A percentile compares a stretch with the other conserved stretches of the same genome.
Evolutionary conservation across 2,797 vertebrate genomes (phyloP).

Genomic region (Podarcis lilfordi): DNA sequence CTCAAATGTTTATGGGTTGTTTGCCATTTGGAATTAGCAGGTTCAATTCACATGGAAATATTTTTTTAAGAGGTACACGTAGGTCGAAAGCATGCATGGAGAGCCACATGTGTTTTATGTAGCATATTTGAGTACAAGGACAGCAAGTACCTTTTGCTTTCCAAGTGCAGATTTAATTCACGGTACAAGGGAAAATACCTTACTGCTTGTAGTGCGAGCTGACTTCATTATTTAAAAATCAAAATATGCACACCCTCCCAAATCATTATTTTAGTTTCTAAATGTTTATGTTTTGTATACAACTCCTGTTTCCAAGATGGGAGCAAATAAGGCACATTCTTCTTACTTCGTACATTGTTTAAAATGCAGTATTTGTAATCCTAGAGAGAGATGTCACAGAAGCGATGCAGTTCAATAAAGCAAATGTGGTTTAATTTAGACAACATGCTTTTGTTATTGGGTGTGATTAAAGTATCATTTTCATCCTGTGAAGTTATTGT

Average conservation of each 20-base stretch:
- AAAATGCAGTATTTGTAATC: background rate
- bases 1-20: background rate
- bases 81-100: background rate
- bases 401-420: slow-evolving; percentile 3
- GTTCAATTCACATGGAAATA: background rate
- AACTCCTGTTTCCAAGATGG: background rate
- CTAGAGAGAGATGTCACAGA: background rate
- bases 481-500: slow-evolving; percentile 26
- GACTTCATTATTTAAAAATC: background rate
- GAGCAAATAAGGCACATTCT: background rate
- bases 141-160: background rate
- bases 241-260: background rate
- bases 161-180: background rate
- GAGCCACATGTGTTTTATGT: background rate
- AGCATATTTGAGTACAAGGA: background rate
- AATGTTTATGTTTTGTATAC: background rate
- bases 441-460: slow-evolving; percentile 1
- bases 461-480: slow-evolving; percentile 42
- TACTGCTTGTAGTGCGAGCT: background rate
- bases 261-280: background rate
- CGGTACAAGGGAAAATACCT: background rate
- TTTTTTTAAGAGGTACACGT: background rate
- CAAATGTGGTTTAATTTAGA: slow-evolving; percentile 18
- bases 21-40: background rate
- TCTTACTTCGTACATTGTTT: background rate